Base-by-base conservation (phyloP, 2,113 vertebrate genomes). In the Vireo altiloquus region DNA sequence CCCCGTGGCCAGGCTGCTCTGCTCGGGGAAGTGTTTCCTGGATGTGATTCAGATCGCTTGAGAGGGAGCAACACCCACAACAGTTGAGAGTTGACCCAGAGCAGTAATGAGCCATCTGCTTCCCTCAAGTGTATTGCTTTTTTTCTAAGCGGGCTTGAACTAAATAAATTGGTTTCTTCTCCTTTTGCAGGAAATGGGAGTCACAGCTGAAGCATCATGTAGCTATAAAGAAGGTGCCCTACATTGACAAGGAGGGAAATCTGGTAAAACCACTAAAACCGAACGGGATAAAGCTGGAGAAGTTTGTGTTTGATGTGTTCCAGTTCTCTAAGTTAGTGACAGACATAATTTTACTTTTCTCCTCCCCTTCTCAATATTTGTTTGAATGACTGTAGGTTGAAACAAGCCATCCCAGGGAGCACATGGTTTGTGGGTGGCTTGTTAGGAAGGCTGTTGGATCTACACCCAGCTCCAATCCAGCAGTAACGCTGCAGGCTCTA, bases 211-310 rank as follows among this genome's bases (percentile, higher is more conserved):
- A 97, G 85, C 97, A 98, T 39, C 99, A 99, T 1, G 98, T 99
- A 75, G 99, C 99, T 6, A 89, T 99, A 56, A 99, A 99, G 97
- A 99, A 99, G 93, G 99, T 99, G 13, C 98, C 99, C 0, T 98
- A 97, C 78, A 98, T 99, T 94, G 98, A 99, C 33, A 76, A 98
- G 30, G 96, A 98, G 49, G 99, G 99, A n/a, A 98, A 98, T 72
- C 96, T 94, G 86, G 98, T 99, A 72, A 98, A 98, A 92, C 99
- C 99, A 0, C 97, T 94, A 71, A 97, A 98, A 92, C 98, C 99
- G 1, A 99, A 99, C 0, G 99, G 98, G 72, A 99, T 99, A 79
- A 99, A 99, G 98, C 98, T 99, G 99, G 99, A 99, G 98, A 99
- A 99, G 96, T 99, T 99, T 97, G 99, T 99, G 84, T 99, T 99